Conservation (phyloP, 1,140 invertebrate genomes). For the Meloidogyne hapla region DNA sequence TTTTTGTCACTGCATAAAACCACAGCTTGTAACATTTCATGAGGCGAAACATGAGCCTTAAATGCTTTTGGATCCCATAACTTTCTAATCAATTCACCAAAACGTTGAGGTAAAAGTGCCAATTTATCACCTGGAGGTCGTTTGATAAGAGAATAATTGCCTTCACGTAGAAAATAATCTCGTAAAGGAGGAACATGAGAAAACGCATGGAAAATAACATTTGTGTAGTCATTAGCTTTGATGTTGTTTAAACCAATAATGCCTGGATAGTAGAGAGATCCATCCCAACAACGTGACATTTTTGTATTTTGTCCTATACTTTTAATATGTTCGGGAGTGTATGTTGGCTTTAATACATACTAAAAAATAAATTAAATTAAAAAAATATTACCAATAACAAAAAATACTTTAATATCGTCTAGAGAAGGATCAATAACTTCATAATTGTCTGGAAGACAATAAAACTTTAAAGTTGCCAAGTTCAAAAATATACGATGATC, state of each 20-base stretch:
- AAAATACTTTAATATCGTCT: conserved; percentile 84
- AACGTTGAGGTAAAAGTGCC: conserved; percentile 82
- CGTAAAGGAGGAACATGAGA: conserved; percentile 89
- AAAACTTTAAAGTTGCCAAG: conserved; percentile 93
- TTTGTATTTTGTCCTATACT: conserved; percentile 80
- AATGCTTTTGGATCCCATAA: conserved; percentile 99
- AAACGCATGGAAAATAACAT: conserved; percentile 91
- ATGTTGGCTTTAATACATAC: conserved; percentile 97
- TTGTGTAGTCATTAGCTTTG: conserved; percentile 98
- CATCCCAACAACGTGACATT: conserved; percentile 89
- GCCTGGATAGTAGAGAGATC: conserved; percentile 88
- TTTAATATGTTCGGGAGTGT: conserved; percentile 78
- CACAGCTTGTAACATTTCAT: conserved; percentile 99
- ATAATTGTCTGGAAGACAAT: conserved; percentile 98
- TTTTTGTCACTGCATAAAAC: conserved; percentile 95
- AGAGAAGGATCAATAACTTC: conserved; percentile 98
- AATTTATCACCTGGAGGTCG: conserved; percentile 86
- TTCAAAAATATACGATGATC: conserved; percentile 97
- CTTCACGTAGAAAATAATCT: conserved; percentile 89
- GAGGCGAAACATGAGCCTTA: conserved; percentile 97
- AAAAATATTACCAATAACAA: neutral
- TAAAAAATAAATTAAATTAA: conserved; percentile 56
- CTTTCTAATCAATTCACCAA: conserved; percentile 94
- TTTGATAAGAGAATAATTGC: conserved; percentile 84
- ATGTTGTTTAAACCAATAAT: conserved; percentile 91